Evolutionary conservation across 2,888 invertebrate genomes (phyloP).

Genomic region (Hydraecia micacea): DNA sequence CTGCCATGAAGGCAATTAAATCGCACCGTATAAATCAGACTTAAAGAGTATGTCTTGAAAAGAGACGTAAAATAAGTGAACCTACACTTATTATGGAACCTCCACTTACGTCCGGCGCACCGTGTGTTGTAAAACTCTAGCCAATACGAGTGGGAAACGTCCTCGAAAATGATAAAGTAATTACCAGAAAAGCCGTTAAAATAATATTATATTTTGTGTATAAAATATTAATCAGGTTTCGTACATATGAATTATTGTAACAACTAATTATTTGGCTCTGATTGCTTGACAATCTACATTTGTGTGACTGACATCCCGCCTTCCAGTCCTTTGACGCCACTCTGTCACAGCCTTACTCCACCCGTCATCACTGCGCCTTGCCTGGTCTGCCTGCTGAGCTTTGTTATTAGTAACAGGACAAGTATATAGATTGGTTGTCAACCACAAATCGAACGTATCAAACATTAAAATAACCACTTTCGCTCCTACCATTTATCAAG

Average conservation of each 20-base stretch:
- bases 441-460: neutral
- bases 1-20: no score
- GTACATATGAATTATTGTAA: neutral
- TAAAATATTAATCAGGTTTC: neutral
- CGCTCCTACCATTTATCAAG: constrained; percentile 9
- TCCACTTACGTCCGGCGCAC: no score
- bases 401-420: no score
- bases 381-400: no score
- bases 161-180: neutral
- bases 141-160: neutral
- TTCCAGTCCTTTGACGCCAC: no score
- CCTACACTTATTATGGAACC: neutral
- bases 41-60: neutral
- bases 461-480: neutral
- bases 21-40: no score
- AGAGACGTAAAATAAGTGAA: neutral
- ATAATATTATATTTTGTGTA: neutral
- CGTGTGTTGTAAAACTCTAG: no score
- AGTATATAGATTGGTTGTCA: no score
- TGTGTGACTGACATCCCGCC: neutral
- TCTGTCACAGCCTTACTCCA: neutral
- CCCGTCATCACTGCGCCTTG: neutral
- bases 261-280: neutral
- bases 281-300: neutral
- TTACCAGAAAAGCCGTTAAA: neutral